Base-by-base conservation (phyloP, 2,113 vertebrate genomes). In the Apodemus speciosus region DNA sequence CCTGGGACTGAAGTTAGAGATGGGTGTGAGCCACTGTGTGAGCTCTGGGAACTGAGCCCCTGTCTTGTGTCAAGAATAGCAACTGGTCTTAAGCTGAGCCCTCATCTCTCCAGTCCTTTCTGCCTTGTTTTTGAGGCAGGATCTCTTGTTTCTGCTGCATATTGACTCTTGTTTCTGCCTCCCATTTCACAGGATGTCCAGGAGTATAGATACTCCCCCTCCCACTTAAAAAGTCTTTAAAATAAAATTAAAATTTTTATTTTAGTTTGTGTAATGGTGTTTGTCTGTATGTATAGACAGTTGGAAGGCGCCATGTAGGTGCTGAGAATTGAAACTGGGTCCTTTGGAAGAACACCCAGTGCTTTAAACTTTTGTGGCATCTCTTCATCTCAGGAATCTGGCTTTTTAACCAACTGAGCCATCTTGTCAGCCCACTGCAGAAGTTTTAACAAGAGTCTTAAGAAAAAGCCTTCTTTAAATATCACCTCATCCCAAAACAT, bases 401-500 rank as follows among this genome's bases (percentile, higher is more conserved):
- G 27, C 73, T 30, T 49, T 49, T 76, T 76, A 49, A 10, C 46
- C 46, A 32, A 35, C n/a, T 9, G n/a, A 81, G 53, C 21, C 53
- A 81, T 58, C 6, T 49, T 58, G 35, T 27, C 30, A 60, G 35
- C 53, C 53, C 38, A 84, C 81, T 84, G 81, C 3, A 60, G 85
- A 95, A 80, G n/a, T 81, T 90, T 40, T 91, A 88, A 90, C 25
- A 93, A 21, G 5, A 51, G 20, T 25, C 51, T 38, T 53, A 49
- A 76, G 43, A 76, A 73, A 49, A 49, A 76, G 15, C 9, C 27
- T 11, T n/a, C 46, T 53, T 49, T 79, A 56, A 56, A 7, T 56
- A 23, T 56, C 51, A 79, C 49, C 69, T n/a, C 10, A 79, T 79
- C 51, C 51, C 35, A n/a, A n/a, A n/a, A 38, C 51, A 53, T 53